Conservation (phyloP, 2,888 invertebrate species). For the Bedellia somnulentella region DNA sequence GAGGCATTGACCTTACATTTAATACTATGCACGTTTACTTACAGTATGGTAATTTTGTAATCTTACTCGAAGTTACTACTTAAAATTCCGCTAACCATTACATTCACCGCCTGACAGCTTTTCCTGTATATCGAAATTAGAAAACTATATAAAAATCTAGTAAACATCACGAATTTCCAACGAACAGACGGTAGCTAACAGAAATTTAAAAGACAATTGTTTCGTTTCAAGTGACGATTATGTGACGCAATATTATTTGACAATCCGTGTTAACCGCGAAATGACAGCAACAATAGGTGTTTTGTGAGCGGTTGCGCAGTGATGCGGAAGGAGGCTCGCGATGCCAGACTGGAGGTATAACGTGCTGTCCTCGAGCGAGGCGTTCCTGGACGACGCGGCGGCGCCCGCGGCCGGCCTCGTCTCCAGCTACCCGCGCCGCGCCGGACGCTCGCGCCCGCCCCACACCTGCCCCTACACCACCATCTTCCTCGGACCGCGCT, state of each 20-base stretch:
- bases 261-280: too few relatives aligned
- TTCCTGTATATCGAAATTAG: too few relatives aligned
- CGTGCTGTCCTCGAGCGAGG: conserved; percentile 56
- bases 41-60: too few relatives aligned
- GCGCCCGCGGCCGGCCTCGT: conserved; percentile 18
- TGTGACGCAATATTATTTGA: too few relatives aligned
- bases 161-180: too few relatives aligned
- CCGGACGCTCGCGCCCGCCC: conserved; percentile 47
- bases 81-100: too few relatives aligned
- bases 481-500: conserved; percentile 37
- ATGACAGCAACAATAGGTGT: conserved; percentile 18
- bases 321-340: conserved; percentile 34
- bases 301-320: conserved; percentile 23
- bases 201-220: too few relatives aligned
- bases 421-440: conserved; percentile 55
- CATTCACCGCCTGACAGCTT: too few relatives aligned
- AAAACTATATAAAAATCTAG: too few relatives aligned
- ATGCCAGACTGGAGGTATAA: conserved; percentile 62
- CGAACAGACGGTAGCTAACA: too few relatives aligned
- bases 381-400: conserved; percentile 34
- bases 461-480: conserved; percentile 55
- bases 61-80: too few relatives aligned
- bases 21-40: conserved; percentile 8
- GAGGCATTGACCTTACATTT: conserved; percentile 26
- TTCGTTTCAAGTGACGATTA: too few relatives aligned